Evolutionary conservation across 2,113 vertebrate genomes (phyloP).

Genomic region (Phocoena sinus): DNA sequence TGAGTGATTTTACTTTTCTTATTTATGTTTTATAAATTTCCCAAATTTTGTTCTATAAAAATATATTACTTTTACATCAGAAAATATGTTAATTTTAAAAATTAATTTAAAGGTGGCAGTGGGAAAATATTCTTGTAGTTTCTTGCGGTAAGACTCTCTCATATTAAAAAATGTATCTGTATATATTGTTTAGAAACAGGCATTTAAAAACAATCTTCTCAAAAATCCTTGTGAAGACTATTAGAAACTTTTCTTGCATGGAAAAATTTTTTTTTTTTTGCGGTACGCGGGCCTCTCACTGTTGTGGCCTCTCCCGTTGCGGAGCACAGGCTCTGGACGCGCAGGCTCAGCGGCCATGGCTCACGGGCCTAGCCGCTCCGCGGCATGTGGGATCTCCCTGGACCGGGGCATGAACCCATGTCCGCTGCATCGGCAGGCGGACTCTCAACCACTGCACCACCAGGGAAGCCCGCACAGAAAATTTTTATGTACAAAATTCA

Average conservation of each 20-base stretch:
- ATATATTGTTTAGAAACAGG: neutral
- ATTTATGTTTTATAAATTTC: neutral
- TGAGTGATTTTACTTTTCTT: neutral
- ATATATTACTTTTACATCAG: neutral
- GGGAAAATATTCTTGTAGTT: neutral
- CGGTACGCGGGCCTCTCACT: too few relatives aligned
- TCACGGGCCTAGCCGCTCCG: too few relatives aligned
- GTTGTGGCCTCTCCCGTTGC: too few relatives aligned
- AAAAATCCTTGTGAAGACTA: neutral
- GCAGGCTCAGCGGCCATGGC: too few relatives aligned
- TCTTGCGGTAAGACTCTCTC: neutral
- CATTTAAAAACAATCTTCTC: neutral
- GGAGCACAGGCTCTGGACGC: too few relatives aligned
- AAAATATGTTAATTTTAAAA: slow-evolving; percentile 9
- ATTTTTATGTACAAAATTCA: neutral
- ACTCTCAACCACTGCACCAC: too few relatives aligned
- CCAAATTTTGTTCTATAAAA: slow-evolving; percentile 3
- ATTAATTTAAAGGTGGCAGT: neutral
- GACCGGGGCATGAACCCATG: too few relatives aligned
- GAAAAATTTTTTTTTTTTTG: neutral
- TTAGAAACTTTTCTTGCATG: neutral
- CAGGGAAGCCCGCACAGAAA: neutral
- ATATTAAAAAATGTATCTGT: neutral
- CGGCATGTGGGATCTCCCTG: too few relatives aligned
- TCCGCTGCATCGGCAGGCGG: too few relatives aligned